phyloP scores from a whole-genome alignment of 2,113 vertebrate genomes.

The Eretmochelys imbricata region DNA sequence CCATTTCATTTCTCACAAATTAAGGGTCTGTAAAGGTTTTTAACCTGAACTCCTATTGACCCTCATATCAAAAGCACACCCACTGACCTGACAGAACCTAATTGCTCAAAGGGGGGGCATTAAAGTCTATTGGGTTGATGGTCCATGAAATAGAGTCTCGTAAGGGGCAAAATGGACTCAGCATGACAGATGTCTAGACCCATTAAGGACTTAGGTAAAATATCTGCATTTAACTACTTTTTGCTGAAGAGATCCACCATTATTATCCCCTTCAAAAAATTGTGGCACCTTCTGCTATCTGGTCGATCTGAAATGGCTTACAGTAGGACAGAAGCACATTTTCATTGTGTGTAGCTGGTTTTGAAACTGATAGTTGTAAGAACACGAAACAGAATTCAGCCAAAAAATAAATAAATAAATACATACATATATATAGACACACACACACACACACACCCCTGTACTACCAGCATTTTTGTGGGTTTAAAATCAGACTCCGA shows the following conservation, averaged over 20 bases:
- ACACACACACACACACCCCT: background rate
- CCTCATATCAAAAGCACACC: background rate
- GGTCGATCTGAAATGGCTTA: background rate
- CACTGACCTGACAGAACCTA: background rate
- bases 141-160: background rate
- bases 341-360: accelerated
- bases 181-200: accelerated
- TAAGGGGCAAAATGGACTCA: background rate
- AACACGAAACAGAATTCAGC: background rate
- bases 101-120: background rate
- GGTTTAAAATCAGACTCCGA: background rate
- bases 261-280: background rate
- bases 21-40: background rate
- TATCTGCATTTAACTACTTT: background rate
- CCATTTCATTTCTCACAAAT: background rate
- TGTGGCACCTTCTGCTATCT: background rate
- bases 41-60: background rate
- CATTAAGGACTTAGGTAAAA: background rate
- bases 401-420: background rate
- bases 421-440: too few relatives aligned
- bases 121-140: background rate
- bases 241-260: background rate
- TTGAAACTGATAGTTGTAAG: background rate
- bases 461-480: accelerated
- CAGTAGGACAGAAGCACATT: background rate